Base-by-base conservation (phyloP, 2,888 invertebrate genomes). In the Pycnomerus fuliginosus region DNA sequence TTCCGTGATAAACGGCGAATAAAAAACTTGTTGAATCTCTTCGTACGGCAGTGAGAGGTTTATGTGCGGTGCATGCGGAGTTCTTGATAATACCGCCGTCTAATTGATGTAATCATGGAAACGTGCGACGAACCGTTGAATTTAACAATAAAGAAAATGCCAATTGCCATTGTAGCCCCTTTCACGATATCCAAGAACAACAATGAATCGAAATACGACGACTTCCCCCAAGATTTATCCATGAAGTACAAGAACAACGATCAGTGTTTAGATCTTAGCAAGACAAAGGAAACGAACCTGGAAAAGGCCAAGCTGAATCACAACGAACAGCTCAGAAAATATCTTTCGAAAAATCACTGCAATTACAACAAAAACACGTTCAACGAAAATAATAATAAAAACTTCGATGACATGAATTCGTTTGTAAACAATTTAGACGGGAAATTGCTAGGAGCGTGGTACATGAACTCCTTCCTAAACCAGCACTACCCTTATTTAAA, bases 11-110 rank as follows among this genome's bases (percentile, higher is more conserved):
- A 68, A 71, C 71, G 67, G 64, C 66, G 64, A 65, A 71, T 70
- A 72, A 71, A 72, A 73, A 73, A 72, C 72, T 73, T 80, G 71
- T 72, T 80, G 71, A 79, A 79, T 73, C 70, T 76, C 60, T 43
- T 41, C 47, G 51, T 52, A 41, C 36, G 44, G 23, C 30, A 38
- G 44, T 51, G 55, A 52, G 49, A 56, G 55, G 55, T 58, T 56
- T 48, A 58, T 57, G 57, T 55, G 52, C 52, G 48, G 51, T 48
- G 52, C 49, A 53, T 55, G 54, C 54, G 58, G 37, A 31, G 15
- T 16, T 33, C 8, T 20, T 29, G 24, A 41, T 41, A 16, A 14
- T 15, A 10, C 22, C 32, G 16, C 12, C 12, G 13, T 28, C 10
- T 7, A 13, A 27, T 31, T 36, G 5, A 20, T 20, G 43, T 40